Conservation (phyloP, 2,797 vertebrate species). For the Gorsachius magnificus region DNA sequence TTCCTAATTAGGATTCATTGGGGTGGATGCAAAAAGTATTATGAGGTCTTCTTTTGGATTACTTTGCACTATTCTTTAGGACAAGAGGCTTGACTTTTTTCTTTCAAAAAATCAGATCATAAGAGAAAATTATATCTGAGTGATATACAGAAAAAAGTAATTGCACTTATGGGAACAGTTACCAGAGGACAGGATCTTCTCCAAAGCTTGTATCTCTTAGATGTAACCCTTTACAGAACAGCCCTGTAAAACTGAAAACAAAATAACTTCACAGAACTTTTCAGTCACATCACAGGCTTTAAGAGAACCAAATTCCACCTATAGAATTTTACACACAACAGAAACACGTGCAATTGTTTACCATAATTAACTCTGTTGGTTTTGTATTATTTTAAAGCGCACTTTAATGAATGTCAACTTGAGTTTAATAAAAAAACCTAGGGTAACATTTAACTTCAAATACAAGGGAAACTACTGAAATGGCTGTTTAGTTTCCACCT, state of each 20-base stretch:
- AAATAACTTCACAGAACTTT: neutral
- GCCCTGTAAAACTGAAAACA: neutral
- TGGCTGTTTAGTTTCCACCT: neutral
- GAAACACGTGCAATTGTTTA: neutral
- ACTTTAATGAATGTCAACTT: neutral
- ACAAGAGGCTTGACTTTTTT: neutral
- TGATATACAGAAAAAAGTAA: neutral
- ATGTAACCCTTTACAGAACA: neutral
- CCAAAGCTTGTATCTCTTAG: neutral
- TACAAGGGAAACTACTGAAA: neutral
- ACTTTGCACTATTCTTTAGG: neutral
- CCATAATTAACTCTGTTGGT: neutral
- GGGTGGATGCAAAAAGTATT: neutral
- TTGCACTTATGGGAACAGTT: neutral
- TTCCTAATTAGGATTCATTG: conserved; percentile 28
- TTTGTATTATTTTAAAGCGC: neutral
- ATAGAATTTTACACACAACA: neutral
- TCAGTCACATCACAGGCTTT: neutral
- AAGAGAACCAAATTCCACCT: neutral
- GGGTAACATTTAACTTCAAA: neutral
- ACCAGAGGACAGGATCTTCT: neutral
- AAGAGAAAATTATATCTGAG: neutral
- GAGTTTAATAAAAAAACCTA: neutral
- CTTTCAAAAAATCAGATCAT: neutral
- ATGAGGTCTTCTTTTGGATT: neutral